These are phyloP conservation scores for Epistrophe eligans DNA, from an alignment of 2,888 invertebrate genomes.

Conservation along the genomic window DNA sequence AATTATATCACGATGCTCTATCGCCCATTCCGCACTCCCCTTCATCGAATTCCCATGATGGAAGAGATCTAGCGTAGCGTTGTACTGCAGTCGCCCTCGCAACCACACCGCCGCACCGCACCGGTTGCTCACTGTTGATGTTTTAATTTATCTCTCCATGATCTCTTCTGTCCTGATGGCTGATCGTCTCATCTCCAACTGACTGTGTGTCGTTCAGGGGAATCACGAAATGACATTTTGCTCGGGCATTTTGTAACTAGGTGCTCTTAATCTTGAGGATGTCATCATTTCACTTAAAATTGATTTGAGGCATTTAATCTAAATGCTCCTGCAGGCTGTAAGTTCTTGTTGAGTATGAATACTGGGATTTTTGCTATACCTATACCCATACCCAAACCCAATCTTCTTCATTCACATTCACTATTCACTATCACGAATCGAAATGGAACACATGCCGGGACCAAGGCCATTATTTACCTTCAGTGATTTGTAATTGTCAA, in stretches of 20 bases:
- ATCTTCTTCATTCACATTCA: no score
- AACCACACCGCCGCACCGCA: not conserved
- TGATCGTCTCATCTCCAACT: slow-evolving; percentile 13
- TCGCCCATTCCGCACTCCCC: slow-evolving; percentile 30
- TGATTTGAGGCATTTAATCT: slow-evolving; percentile 71
- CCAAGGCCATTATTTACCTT: slow-evolving; percentile 65
- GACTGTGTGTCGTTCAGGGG: slow-evolving; percentile 17
- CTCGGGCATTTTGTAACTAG: slow-evolving; percentile 49
- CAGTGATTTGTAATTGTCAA: slow-evolving; percentile 70
- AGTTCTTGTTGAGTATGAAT: no score
- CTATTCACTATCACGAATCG: no score
- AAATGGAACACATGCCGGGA: slow-evolving; percentile 51
- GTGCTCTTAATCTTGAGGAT: slow-evolving; percentile 71
- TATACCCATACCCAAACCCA: not conserved
- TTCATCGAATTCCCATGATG: slow-evolving; percentile 71
- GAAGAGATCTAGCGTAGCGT: slow-evolving; percentile 28
- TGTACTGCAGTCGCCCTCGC: not conserved
- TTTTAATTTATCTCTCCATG: slow-evolving; percentile 72
- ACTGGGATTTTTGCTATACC: not conserved
- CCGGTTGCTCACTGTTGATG: slow-evolving; percentile 38
- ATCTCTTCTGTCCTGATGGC: slow-evolving; percentile 31
- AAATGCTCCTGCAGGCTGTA: slow-evolving; percentile 21
- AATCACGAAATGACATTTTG: slow-evolving; percentile 63
- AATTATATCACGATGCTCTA: slow-evolving; percentile 66
- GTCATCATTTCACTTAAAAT: slow-evolving; percentile 74